Base-by-base conservation (phyloP, 2,113 vertebrate species). In the Pollimyrus isidori region DNA sequence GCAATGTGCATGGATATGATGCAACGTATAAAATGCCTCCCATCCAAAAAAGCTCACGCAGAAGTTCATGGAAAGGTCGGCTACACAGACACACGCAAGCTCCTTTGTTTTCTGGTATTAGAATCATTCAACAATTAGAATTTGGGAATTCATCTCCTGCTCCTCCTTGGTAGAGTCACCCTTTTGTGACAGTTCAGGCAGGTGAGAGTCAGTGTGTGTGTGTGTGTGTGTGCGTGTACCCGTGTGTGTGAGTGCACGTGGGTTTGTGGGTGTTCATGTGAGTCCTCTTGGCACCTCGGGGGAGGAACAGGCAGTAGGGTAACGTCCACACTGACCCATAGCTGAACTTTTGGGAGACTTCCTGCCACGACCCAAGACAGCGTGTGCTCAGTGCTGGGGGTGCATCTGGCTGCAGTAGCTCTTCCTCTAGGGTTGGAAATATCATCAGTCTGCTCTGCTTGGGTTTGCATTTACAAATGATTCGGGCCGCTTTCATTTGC, bases 311-410 rank as follows among this genome's bases (percentile, higher is more conserved):
- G 87, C 15, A 49, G 46, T 49, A 6, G 76, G 30, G 62, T 73
- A 87, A 76, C 88, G 52, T 86, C 90, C 80, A 90, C 80, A 52
- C 90, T 93, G 93, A 93, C 93, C 92, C 93, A 91, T 19, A 88
- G 92, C 91, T 93, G 93, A 93, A 93, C 93, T 93, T 92, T 93
- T 30, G 87, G 42, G 62, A 91, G 91, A 92, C 91, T 93, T 93
- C 93, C 93, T 93, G 92, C 92, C 88, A 88, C 87, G 87, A 87
- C 88, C 87, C 87, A 88, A 92, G 91, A 90, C 58, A 88, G 87
- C 69, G 76, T 89, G 88, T 87, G 90, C 89, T 80, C 86, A 69
- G 84, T 80, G 84, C 7, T 84, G 58, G 58, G 56, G 58, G 85
- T 56, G 65, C 21, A 10, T 23, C 85, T 35, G 49, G 48, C 84